Conservation (phyloP, 2,797 vertebrate genomes). For the Zalophus californianus region DNA sequence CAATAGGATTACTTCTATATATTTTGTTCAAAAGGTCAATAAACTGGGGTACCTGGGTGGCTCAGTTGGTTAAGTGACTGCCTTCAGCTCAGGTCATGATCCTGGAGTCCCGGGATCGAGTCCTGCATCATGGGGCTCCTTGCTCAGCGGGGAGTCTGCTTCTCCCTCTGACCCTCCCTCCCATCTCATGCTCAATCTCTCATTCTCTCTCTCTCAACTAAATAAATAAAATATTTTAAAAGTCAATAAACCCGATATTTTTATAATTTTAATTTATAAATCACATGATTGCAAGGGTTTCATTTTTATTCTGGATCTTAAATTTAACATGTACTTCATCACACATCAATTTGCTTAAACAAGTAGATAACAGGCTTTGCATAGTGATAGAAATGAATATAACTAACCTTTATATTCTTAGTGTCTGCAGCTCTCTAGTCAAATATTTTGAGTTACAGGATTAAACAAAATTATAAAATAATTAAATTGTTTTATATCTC, state of each 20-base stretch:
- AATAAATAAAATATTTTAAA: background rate
- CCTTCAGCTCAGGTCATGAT: too few species aligned
- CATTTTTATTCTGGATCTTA: slow-evolving; percentile 73
- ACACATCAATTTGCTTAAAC: slow-evolving; percentile 77
- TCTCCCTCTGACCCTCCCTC: too few species aligned
- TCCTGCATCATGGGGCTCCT: too few species aligned
- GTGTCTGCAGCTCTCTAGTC: slow-evolving; percentile 68
- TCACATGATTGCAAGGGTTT: background rate
- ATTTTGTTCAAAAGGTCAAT: background rate
- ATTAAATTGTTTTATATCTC: slow-evolving; percentile 58
- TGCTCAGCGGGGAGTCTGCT: too few species aligned
- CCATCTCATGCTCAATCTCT: too few species aligned
- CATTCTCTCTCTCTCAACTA: too few species aligned
- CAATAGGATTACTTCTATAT: background rate
- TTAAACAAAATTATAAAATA: slow-evolving; percentile 74
- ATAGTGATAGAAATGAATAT: slow-evolving; percentile 74
- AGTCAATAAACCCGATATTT: background rate
- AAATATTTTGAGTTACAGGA: slow-evolving; percentile 66
- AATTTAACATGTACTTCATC: slow-evolving; percentile 78
- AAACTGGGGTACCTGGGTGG: background rate
- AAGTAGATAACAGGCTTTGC: slow-evolving; percentile 78
- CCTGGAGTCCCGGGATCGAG: too few species aligned
- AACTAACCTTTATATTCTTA: slow-evolving; percentile 80
- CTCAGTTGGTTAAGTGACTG: too few species aligned
- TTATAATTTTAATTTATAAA: background rate